Base-by-base conservation (phyloP, 1,140 invertebrate species). In the Nixonia krombeini region DNA sequence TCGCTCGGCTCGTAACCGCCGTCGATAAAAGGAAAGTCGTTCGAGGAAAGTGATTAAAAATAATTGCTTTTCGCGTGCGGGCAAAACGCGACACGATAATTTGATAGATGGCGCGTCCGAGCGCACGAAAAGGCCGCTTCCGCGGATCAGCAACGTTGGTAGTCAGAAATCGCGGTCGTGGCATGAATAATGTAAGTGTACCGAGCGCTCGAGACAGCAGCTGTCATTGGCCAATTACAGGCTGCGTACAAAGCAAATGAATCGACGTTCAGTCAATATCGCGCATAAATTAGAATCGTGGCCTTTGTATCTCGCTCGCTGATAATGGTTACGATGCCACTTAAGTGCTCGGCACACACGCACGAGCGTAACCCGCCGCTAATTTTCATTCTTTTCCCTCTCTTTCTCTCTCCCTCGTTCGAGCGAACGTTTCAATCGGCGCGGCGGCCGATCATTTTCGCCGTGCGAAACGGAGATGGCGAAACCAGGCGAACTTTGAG, bases 201-300 rank as follows among this genome's bases (percentile, higher is more conserved):
- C 52, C 52, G 63, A 63, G 61, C 65, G 62, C 26, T 41, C 72
- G 73, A 63, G 66, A 68, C 73, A 63, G 67, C 67, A 69, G 72
- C 72, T 76, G 74, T 74, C 74, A 76, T 64, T 70, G 70, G 46
- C 70, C 74, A 76, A 76, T 76, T 76, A 76, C 67, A 64, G 70
- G 42, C 59, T 52, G 58, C 57, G 67, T 67, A 72, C 65, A 73
- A 73, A 70, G 67, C 67, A 72, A 77, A 77, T 77, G 72, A 77
- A 77, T 75, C 51, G 61, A 72, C 67, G 53, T 58, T 31, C 44
- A 52, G 57, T 59, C 57, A 47, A 65, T 63, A 72, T 64, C 57
- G 69, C 61, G 70, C 70, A 74, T 75, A 77, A 77, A 75, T 75
- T 75, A 73, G 68, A 66, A 72, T 69, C 50, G 51, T 57, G 70